Evolutionary conservation across 1,140 invertebrate species (phyloP).

Genomic region (Leptopilina boulardi): DNA sequence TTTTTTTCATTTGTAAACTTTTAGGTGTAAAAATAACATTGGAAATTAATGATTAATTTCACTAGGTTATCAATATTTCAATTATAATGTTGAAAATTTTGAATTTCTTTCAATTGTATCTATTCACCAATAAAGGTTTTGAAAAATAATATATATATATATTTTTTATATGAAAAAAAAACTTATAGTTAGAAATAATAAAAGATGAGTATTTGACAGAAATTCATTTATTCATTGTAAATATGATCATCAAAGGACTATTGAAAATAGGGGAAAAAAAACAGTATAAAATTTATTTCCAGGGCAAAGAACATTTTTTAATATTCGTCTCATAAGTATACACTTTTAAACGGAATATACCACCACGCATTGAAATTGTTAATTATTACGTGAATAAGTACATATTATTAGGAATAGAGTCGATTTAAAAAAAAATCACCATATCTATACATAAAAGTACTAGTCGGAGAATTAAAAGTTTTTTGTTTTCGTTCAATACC

Average conservation of each 20-base stretch:
- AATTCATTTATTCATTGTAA: constrained; percentile 23
- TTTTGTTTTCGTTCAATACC: not conserved
- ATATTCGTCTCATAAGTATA: not conserved
- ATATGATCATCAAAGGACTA: not conserved
- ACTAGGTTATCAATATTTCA: too few relatives aligned
- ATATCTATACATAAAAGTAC: not conserved
- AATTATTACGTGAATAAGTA: constrained; percentile 9
- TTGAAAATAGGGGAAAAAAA: constrained; percentile 10
- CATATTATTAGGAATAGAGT: not conserved
- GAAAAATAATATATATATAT: too few relatives aligned
- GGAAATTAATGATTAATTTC: too few relatives aligned
- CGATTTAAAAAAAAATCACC: not conserved
- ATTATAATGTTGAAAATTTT: not conserved
- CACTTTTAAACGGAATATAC: not conserved
- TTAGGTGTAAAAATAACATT: too few relatives aligned
- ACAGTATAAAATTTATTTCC: not conserved
- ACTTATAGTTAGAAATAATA: constrained; percentile 17
- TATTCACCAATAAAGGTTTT: too few relatives aligned
- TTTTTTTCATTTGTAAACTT: too few relatives aligned
- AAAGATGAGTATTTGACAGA: constrained; percentile 23
- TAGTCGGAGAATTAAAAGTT: not conserved
- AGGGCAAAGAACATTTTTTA: constrained; percentile 12
- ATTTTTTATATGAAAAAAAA: too few relatives aligned
- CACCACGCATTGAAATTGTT: not conserved
- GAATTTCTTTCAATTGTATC: not conserved